Percentiles rank a stretch among this genome's conserved stretches.
These are phyloP conservation scores for Cavia porcellus DNA, from an alignment of 2,113 vertebrate genomes.

Conservation along the genomic window DNA sequence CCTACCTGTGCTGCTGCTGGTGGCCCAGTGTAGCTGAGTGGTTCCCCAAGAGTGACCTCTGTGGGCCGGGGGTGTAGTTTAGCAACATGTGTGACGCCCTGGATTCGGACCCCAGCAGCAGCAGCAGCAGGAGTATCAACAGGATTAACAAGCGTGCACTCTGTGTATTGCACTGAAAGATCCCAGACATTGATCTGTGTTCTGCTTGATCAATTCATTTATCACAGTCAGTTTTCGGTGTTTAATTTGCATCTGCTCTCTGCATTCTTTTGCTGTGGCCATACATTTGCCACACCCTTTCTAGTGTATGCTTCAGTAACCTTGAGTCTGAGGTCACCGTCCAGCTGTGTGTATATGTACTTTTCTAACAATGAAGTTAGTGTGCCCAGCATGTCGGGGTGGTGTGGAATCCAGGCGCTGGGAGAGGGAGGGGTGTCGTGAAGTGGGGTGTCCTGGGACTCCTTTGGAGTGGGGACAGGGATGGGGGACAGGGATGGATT, in stretches of 20 bases:
- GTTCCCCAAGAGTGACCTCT: neutral
- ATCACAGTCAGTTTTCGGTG: neutral
- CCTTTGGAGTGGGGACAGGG: neutral
- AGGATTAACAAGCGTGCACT: fast-evolving
- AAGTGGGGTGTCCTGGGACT: neutral
- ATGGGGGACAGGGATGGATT: too few relatives aligned
- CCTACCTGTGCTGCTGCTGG: fast-evolving
- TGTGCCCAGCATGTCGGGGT: neutral
- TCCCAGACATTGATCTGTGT: neutral
- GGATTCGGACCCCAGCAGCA: neutral
- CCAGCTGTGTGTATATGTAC: neutral
- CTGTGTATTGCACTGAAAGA: too few relatives aligned
- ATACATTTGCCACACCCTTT: neutral
- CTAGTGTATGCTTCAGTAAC: too few relatives aligned
- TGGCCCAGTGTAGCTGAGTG: fast-evolving
- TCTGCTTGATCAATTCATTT: neutral
- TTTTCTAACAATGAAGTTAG: neutral
- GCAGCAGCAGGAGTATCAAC: too few relatives aligned
- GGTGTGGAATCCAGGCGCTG: fast-evolving
- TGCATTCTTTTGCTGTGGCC: neutral
- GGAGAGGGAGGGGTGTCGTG: too few relatives aligned
- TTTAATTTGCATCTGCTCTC: neutral
- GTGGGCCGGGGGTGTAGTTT: neutral
- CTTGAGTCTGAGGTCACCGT: neutral
- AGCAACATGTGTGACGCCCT: neutral